Evolutionary conservation across 53 echinoderm and acorn worm genomes (phyloP), one percentile per base, ranked within the genome.

Genomic region (Pentamera pediparva): DNA sequence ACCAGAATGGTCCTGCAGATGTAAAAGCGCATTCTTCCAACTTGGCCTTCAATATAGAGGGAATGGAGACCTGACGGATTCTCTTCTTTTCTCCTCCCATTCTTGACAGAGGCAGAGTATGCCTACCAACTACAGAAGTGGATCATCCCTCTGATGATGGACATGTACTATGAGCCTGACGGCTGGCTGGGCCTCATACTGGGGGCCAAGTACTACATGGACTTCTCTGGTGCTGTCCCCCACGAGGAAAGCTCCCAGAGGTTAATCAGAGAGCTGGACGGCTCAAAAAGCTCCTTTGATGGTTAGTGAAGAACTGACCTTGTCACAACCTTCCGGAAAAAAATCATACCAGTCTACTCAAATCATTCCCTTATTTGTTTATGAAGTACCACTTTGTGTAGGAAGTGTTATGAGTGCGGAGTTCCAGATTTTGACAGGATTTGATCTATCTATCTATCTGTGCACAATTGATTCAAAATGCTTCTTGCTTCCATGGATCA

Each of bases 151-250:
- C 61, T 95, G 27, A 87, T 95, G 87, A 87, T 95, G 90, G 90
- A 95, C 63, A 81, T 84, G 52, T 79, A 76, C 35, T 95, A 95
- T 41, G 75, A 79, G 56, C 95, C 95, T 17, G 90, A 95, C 43
- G 95, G 95, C 11, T 95, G 95, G 95, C 81, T 95, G 18, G 95
- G 95, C 1, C 82, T 95, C 59, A 82, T 95, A 55, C 77, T 95
- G n/a, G 95, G 95, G 54, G 77, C 89, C 55, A 95, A 95, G 78
- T 75, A 85, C 41, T 95, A 95, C 87, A 82, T 95, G 76, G 95
- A 95, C 43, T 90, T 95, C 87, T 87, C 87, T 17, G 77, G 81
- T 24, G 36, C 52, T 10, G n/a, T 55, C 1, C 18, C 2, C n/a
- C 35, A 76, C 6, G 80, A 69, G 25, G 67, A 79, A 4, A 75